These are phyloP conservation scores for Amblyornis subalaris DNA, from an alignment of 2,113 vertebrate species.

Conservation along the genomic window DNA sequence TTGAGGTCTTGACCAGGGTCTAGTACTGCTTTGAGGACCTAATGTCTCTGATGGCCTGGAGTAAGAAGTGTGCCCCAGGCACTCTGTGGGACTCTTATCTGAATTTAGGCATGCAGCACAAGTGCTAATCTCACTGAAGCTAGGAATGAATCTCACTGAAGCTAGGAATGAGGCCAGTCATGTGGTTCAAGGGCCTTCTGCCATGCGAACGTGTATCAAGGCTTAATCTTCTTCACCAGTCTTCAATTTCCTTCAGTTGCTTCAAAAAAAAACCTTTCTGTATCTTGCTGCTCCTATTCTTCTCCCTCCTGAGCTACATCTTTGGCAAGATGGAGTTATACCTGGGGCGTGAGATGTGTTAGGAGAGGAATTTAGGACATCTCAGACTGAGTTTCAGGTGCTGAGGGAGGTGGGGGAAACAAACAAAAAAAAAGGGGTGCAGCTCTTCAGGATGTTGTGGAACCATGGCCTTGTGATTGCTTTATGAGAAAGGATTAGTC, in stretches of 20 bases:
- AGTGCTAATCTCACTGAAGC: neutral
- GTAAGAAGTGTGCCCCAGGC: neutral
- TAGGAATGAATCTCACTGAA: neutral
- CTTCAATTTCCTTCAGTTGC: neutral
- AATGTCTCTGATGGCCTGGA: neutral
- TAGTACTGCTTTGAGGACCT: neutral
- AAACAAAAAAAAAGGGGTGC: neutral
- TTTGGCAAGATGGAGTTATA: neutral
- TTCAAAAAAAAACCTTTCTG: neutral
- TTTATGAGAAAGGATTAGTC: neutral
- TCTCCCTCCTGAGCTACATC: neutral
- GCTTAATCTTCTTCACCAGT: neutral
- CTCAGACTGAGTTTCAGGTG: neutral
- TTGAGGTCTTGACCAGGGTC: neutral
- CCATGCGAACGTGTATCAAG: neutral
- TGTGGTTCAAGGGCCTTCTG: neutral
- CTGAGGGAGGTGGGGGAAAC: neutral
- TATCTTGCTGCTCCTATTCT: neutral
- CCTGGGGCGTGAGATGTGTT: rapidly evolving
- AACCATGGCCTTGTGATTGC: neutral
- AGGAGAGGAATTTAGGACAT: neutral
- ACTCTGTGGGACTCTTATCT: neutral
- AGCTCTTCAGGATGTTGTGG: neutral
- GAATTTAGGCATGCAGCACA: neutral
- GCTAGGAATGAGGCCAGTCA: neutral